Base-by-base conservation (phyloP, 2,888 invertebrate species). In the Cryptocephalus primarius region DNA sequence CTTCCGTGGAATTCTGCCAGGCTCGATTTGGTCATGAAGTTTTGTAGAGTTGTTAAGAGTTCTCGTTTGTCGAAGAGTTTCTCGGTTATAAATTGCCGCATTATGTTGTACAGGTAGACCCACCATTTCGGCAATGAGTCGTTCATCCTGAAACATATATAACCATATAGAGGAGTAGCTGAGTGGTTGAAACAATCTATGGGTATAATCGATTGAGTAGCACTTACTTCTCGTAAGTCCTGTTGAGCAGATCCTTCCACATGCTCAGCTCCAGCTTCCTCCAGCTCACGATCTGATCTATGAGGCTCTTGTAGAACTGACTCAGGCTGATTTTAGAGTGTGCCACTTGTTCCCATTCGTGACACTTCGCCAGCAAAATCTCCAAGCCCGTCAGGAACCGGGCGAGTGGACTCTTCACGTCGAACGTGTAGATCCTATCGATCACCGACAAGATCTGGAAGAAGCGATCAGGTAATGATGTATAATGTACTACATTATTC, bases 291-390 rank as follows among this genome's bases (percentile, higher is more conserved):
- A 99, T 86, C 62, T 88, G 83, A 50, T 82, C 79, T 0, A 88
- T 87, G 1, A 97, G 74, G 32, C 77, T 76, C 32, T 80, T 68
- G n/a, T 89, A 80, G 48, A 87, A 76, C 1, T 79, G 75, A 1
- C 80, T 76, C 60, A 99, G 71, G 52, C 89, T 89, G 48, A 95
- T 90, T 8, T 84, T 85, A 54, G 78, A 81, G 60, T 91, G 90
- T 0, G 95, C 93, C 56, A 88, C 87, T 58, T 85, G 82, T 66
- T 96, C 91, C 96, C 95, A 96, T 60, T 92, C 87, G 53, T 92
- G 80, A 43, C 88, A 75, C 60, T 88, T 87, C 50, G 84, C 83
- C 1, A 96, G 73, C 1, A 99, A 72, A 42, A 94, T 73, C 68
- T 99, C 97, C 44, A 97, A 74, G 1, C 95, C 95, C 0, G 88